Conservation (phyloP, 1,140 invertebrate genomes). For the Heliconius congener region DNA sequence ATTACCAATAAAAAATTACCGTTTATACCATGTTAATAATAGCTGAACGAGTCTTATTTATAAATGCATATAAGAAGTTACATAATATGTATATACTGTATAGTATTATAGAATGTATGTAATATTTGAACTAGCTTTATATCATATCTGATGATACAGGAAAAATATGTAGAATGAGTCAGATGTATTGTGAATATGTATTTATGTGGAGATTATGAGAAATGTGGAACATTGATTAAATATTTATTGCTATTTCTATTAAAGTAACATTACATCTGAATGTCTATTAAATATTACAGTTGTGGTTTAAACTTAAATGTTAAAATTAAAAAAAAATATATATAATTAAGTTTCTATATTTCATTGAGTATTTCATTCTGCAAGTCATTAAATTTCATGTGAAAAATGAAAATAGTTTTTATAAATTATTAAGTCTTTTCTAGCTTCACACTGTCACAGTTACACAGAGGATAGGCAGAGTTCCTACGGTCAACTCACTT, state of each 20-base stretch:
- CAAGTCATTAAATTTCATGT: too few relatives aligned
- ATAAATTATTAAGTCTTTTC: too few relatives aligned
- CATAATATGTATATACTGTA: not conserved
- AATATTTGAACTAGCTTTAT: constrained; percentile 5
- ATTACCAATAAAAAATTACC: not conserved
- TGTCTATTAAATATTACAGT: too few relatives aligned
- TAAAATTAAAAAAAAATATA: too few relatives aligned
- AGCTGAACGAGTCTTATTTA: not conserved
- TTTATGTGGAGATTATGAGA: not conserved
- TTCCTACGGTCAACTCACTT: too few relatives aligned
- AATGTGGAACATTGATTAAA: not conserved
- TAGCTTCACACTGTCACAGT: too few relatives aligned
- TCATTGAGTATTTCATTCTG: too few relatives aligned
- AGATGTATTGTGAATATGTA: not conserved
- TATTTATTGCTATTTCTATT: not conserved
- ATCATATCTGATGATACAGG: not conserved
- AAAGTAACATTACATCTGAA: too few relatives aligned
- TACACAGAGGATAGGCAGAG: too few relatives aligned
- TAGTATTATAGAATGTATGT: not conserved
- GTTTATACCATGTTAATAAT: not conserved
- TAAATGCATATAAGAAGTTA: not conserved
- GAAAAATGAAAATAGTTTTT: too few relatives aligned
- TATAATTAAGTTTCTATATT: too few relatives aligned
- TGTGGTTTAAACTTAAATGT: too few relatives aligned
- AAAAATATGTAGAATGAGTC: constrained; percentile 2